These are phyloP conservation scores for Murina feae DNA, from an alignment of 2,113 vertebrate genomes.

Conservation along the genomic window DNA sequence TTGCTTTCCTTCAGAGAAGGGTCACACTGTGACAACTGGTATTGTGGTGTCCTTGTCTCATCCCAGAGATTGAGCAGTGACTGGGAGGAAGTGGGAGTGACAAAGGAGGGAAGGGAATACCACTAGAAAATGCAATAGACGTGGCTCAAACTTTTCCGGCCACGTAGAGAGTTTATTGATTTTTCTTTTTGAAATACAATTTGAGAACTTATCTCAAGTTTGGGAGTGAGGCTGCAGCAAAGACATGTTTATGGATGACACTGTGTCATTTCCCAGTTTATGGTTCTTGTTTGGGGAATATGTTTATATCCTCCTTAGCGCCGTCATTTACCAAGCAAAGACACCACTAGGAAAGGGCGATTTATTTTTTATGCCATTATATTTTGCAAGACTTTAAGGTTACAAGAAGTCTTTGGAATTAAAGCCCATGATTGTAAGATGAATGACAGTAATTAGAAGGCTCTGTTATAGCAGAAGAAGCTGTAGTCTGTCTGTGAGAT, in stretches of 20 bases:
- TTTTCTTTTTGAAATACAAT: slow-evolving; percentile 52
- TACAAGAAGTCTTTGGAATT: slow-evolving; percentile 52
- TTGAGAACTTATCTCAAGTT: slow-evolving; percentile 55
- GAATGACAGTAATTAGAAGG: slow-evolving; percentile 58
- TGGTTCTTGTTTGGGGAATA: slow-evolving; percentile 36
- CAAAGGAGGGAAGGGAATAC: neutral
- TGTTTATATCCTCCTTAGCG: slow-evolving; percentile 33
- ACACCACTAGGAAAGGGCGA: neutral
- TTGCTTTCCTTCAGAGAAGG: slow-evolving; percentile 26
- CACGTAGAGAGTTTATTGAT: slow-evolving; percentile 47
- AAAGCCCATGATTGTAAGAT: slow-evolving; percentile 54
- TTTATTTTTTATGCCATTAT: slow-evolving; percentile 37
- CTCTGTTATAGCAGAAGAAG: neutral
- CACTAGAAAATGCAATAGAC: neutral
- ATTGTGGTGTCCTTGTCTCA: neutral
- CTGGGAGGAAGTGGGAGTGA: neutral
- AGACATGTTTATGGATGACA: slow-evolving; percentile 52
- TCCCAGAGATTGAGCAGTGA: neutral
- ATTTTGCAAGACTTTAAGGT: slow-evolving; percentile 49
- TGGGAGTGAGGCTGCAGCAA: neutral
- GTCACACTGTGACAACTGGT: neutral
- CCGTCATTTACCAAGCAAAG: slow-evolving; percentile 46
- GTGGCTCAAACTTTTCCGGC: neutral
- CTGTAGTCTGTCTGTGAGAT: neutral
- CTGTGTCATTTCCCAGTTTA: slow-evolving; percentile 29